Evolutionary conservation across 2,888 invertebrate genomes (phyloP).

Genomic region (Hyalella azteca): DNA sequence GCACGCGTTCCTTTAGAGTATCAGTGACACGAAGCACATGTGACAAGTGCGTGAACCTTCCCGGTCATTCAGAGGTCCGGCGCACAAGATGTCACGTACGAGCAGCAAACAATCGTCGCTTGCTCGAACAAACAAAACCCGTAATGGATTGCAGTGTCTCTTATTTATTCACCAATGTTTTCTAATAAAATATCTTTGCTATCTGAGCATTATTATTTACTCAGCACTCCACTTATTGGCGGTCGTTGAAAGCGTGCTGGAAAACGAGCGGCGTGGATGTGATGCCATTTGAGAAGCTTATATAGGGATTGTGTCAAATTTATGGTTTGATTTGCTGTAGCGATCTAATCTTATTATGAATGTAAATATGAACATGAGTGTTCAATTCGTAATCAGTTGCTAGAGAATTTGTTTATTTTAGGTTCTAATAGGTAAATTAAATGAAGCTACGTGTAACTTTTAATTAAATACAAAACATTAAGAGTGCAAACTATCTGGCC

Average conservation of each 20-base stretch:
- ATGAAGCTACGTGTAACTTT: too few species aligned
- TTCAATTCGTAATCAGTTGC: too few species aligned
- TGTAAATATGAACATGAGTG: too few species aligned
- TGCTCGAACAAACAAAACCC: conserved; percentile 21
- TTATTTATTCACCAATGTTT: conserved; percentile 4
- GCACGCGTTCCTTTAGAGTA: too few species aligned
- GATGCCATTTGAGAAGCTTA: background rate
- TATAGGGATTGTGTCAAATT: too few species aligned
- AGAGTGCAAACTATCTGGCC: too few species aligned
- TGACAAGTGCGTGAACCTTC: background rate
- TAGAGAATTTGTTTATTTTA: too few species aligned
- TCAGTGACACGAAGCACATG: background rate
- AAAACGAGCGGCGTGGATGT: background rate
- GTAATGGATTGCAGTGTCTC: conserved; percentile 15
- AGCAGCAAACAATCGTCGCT: conserved; percentile 16
- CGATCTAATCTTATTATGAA: too few species aligned
- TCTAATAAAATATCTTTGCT: conserved; percentile 12
- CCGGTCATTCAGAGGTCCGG: background rate
- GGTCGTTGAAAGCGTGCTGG: background rate
- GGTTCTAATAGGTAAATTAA: too few species aligned
- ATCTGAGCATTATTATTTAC: conserved; percentile 3
- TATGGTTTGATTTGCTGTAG: too few species aligned
- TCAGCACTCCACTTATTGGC: background rate
- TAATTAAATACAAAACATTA: too few species aligned
- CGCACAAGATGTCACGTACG: conserved; percentile 15